phyloP scores from a whole-genome alignment of 1,140 invertebrate species.

The Drosophila repleta region DNA sequence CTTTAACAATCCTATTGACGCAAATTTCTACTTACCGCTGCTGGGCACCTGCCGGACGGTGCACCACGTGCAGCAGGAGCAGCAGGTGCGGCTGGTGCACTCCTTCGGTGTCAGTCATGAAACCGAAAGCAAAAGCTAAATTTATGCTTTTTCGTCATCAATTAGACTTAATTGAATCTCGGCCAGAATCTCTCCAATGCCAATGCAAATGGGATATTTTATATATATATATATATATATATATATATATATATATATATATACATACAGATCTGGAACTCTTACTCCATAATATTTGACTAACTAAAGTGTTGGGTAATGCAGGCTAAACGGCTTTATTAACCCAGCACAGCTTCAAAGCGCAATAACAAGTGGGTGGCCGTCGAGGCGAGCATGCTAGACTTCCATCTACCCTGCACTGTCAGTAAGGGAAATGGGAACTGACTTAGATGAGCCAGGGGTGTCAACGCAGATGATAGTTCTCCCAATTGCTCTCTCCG shows the following conservation, averaged over 20 bases:
- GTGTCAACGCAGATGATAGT: too few species aligned
- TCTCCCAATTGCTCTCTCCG: too few species aligned
- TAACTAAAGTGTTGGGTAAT: too few species aligned
- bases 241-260: not conserved
- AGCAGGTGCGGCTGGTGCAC: slow-evolving; percentile 9
- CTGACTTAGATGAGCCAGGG: too few species aligned
- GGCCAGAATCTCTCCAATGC: not conserved
- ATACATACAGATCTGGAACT: too few species aligned
- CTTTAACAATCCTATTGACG: slow-evolving; percentile 83
- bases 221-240: not conserved
- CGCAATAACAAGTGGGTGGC: not conserved
- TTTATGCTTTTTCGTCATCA: slow-evolving; percentile 1
- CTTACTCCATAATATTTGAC: too few species aligned
- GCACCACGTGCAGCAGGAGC: slow-evolving; percentile 5
- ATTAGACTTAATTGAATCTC: not conserved
- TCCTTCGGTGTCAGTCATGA: not conserved
- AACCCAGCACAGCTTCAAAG: not conserved
- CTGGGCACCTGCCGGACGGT: slow-evolving; percentile 25
- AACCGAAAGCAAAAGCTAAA: not conserved
- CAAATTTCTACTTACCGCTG: slow-evolving; percentile 79
- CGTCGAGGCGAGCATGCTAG: not conserved
- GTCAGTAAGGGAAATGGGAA: too few species aligned
- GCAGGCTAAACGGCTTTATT: slow-evolving; percentile 23
- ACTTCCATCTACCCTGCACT: not conserved
- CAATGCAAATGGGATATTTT: not conserved